Evolutionary conservation across 2,888 invertebrate genomes (phyloP).

Genomic region (Nomada ruficornis): DNA sequence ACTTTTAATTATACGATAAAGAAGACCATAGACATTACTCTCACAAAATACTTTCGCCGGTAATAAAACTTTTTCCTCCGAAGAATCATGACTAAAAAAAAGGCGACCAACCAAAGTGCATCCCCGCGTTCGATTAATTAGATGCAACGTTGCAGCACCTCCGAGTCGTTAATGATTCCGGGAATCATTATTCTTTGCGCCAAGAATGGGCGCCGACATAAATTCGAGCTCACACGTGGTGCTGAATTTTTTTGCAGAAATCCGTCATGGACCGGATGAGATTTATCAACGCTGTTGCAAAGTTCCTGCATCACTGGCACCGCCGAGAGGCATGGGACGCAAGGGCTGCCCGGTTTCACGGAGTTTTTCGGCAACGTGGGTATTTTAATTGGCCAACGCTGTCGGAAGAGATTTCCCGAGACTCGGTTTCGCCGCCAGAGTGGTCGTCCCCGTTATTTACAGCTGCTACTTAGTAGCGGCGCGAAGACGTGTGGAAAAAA

Average conservation of each 20-base stretch:
- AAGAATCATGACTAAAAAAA: background rate
- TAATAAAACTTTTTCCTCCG: too few species aligned
- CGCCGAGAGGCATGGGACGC: background rate
- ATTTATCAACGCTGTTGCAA: slow-evolving; percentile 74
- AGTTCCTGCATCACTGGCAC: slow-evolving; percentile 67
- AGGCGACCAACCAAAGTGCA: background rate
- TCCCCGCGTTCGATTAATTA: slow-evolving; percentile 57
- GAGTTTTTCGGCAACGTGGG: slow-evolving; percentile 63
- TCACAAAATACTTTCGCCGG: background rate
- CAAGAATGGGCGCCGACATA: slow-evolving; percentile 14
- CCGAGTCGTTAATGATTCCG: slow-evolving; percentile 64
- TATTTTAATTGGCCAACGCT: slow-evolving; percentile 70
- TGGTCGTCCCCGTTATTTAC: slow-evolving; percentile 53
- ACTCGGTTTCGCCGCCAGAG: slow-evolving; percentile 29
- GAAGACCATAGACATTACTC: background rate
- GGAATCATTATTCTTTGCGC: slow-evolving; percentile 38
- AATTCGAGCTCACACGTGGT: slow-evolving; percentile 66
- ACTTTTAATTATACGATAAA: background rate
- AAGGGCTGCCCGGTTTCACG: background rate
- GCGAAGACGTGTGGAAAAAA: slow-evolving; percentile 38
- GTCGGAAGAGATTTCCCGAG: slow-evolving; percentile 70
- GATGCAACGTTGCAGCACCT: slow-evolving; percentile 48
- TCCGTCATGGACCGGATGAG: slow-evolving; percentile 74
- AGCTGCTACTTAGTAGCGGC: slow-evolving; percentile 4
- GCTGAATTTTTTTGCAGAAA: slow-evolving; percentile 68